Conservation (phyloP, 2,797 vertebrate genomes). For the Podarcis siculus region DNA sequence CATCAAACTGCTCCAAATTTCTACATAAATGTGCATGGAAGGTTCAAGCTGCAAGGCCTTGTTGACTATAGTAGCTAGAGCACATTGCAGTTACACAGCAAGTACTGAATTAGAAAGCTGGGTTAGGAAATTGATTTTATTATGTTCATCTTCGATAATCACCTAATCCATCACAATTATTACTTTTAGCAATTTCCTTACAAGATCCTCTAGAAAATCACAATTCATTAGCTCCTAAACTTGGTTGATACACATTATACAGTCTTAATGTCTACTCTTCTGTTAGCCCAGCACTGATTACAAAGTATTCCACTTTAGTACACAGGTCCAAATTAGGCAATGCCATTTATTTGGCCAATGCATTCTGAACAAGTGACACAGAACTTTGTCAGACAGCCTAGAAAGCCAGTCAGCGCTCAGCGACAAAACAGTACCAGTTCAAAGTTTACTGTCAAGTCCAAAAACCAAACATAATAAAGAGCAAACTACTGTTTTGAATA, state of each 20-base stretch:
- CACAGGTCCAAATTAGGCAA: neutral
- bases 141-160: neutral
- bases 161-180: neutral
- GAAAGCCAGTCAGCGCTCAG: neutral
- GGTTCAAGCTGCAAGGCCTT: neutral
- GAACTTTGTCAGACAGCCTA: neutral
- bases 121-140: neutral
- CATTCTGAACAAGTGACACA: neutral
- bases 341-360: neutral
- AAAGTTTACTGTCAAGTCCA: neutral
- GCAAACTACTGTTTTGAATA: neutral
- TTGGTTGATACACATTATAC: neutral
- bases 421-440: neutral
- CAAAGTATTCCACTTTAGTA: neutral
- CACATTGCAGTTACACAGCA: neutral
- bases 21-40: neutral
- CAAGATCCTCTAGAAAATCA: neutral
- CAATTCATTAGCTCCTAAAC: neutral
- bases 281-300: neutral
- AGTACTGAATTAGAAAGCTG: neutral
- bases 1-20: neutral
- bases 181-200: neutral
- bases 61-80: neutral
- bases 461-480: neutral
- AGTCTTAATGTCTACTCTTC: neutral